A percentile compares a stretch with the other conserved stretches of the same genome.
phyloP scores from a whole-genome alignment of 2,888 invertebrate genomes.

The Heteromyza rotundicornis region DNA sequence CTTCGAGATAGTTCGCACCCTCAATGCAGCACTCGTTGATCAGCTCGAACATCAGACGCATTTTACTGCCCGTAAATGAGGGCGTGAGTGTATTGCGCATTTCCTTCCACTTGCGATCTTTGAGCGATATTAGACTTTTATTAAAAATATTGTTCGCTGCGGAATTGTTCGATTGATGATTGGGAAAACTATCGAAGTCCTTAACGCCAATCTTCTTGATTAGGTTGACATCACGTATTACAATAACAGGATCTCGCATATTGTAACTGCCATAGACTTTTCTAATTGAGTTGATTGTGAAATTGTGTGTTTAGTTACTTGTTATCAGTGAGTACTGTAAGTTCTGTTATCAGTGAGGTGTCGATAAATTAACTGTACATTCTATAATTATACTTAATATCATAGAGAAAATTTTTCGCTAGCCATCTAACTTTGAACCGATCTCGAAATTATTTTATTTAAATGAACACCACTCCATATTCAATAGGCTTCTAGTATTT shows the following conservation, averaged over 20 bases:
- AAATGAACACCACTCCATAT: too few species aligned
- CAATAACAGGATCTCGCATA: conserved; percentile 58
- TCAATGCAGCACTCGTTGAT: conserved; percentile 59
- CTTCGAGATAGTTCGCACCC: conserved; percentile 40
- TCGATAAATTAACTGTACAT: too few species aligned
- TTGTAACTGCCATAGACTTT: conserved; percentile 65
- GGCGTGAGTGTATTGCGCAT: conserved; percentile 64
- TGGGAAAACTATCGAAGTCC: conserved; percentile 67
- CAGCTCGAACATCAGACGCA: conserved; percentile 62
- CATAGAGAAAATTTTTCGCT: too few species aligned
- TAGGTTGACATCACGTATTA: conserved; percentile 66
- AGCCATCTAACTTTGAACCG: too few species aligned
- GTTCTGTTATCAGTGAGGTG: too few species aligned
- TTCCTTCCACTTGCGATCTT: conserved; percentile 61
- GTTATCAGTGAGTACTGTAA: too few species aligned
- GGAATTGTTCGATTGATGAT: conserved; percentile 62
- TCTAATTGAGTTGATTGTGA: background rate
- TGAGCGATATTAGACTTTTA: conserved; percentile 63
- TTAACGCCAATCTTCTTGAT: conserved; percentile 66
- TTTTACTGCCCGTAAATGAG: conserved; percentile 63
- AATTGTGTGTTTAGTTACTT: too few species aligned
- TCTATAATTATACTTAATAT: too few species aligned
- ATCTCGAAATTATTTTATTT: too few species aligned
- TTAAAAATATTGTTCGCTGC: conserved; percentile 61
- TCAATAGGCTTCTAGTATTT: too few species aligned